Percentiles rank a stretch among this genome's conserved stretches.
These are phyloP conservation scores for Brienomyrus brachyistius DNA, from an alignment of 2,113 vertebrate species.

Conservation along the genomic window DNA sequence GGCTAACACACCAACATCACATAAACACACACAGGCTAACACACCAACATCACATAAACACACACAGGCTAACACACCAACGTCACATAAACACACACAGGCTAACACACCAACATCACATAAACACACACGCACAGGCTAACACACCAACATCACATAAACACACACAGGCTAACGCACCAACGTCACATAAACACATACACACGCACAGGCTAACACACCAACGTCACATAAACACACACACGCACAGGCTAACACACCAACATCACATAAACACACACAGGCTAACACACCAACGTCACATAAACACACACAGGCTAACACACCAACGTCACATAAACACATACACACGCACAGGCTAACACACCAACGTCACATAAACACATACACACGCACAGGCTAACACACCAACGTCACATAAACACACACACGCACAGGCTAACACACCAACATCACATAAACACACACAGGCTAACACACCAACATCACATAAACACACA, in stretches of 20 bases:
- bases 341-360: no score
- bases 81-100: neutral
- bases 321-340: neutral
- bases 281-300: neutral
- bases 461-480: no score
- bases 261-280: no score
- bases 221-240: neutral
- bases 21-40: neutral
- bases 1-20: no score
- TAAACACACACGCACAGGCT: conserved; percentile 5
- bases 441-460: neutral
- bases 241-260: no score
- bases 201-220: neutral
- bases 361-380: no score
- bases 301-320: neutral
- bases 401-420: neutral
- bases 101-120: no score
- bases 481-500: no score
- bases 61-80: conserved; percentile 13
- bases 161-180: no score
- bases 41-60: neutral
- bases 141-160: neutral
- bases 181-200: no score
- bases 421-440: no score
- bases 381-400: conserved; percentile 7